These are phyloP conservation scores for Leptopilina syphax DNA, from an alignment of 2,888 invertebrate genomes.

Conservation along the genomic window DNA sequence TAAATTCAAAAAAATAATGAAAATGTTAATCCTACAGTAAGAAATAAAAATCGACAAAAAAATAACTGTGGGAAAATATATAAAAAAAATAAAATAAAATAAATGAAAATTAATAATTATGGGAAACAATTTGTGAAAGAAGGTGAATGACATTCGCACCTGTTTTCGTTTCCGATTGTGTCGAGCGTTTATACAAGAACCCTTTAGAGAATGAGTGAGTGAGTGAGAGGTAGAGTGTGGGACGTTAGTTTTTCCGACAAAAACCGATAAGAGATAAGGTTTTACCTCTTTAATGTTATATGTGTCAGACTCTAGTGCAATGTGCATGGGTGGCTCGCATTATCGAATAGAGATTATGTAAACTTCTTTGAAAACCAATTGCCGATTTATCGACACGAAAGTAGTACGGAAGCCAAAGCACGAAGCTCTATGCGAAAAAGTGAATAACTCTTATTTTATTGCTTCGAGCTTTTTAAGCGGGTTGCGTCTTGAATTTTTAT, in stretches of 20 bases:
- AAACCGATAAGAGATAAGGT: slow-evolving; percentile 38
- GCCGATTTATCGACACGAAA: slow-evolving; percentile 45
- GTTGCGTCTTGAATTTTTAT: slow-evolving; percentile 26
- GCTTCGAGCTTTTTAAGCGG: slow-evolving; percentile 16
- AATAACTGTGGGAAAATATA: too few species aligned
- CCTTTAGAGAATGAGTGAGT: too few species aligned
- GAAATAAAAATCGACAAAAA: too few species aligned
- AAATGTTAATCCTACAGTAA: too few species aligned
- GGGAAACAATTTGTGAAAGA: too few species aligned
- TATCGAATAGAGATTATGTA: slow-evolving; percentile 69
- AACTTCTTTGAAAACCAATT: slow-evolving; percentile 54
- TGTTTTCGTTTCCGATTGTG: too few species aligned
- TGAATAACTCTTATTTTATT: slow-evolving; percentile 42
- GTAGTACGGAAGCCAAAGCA: slow-evolving; percentile 37
- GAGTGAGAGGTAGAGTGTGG: too few species aligned
- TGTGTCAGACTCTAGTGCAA: slow-evolving; percentile 48
- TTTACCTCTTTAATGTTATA: slow-evolving; percentile 58
- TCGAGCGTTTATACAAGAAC: too few species aligned
- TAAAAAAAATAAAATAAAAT: too few species aligned
- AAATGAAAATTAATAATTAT: too few species aligned
- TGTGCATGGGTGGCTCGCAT: slow-evolving; percentile 61
- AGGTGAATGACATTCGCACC: too few species aligned
- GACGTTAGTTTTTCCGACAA: not conserved
- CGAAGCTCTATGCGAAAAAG: slow-evolving; percentile 41
- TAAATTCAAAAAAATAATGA: too few species aligned